phyloP scores from a whole-genome alignment of 1,140 invertebrate species.

The Cyclina sinensis region DNA sequence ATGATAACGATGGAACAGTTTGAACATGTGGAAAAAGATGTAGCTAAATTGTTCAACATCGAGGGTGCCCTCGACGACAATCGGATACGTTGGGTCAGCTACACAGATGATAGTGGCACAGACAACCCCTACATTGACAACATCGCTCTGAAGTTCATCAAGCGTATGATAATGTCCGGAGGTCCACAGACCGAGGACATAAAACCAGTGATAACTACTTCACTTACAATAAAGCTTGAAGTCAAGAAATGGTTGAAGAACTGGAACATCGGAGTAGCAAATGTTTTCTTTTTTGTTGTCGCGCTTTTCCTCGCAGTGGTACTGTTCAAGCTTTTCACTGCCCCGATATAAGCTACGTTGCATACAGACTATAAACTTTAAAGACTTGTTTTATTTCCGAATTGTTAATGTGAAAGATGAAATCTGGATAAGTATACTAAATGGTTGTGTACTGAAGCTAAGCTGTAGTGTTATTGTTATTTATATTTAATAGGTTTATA shows the following conservation, averaged over 20 bases:
- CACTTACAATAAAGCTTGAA: not conserved
- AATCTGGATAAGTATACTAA: too few species aligned
- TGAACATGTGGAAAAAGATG: not conserved
- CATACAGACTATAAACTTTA: too few species aligned
- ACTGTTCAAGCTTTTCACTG: not conserved
- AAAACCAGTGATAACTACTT: not conserved
- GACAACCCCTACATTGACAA: constrained; percentile 51
- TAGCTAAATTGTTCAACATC: constrained; percentile 20
- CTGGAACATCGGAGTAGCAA: not conserved
- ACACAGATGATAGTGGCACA: not conserved
- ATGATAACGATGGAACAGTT: not conserved
- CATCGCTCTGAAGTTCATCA: constrained; percentile 29
- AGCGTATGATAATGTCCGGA: not conserved
- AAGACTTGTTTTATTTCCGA: too few species aligned
- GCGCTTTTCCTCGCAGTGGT: not conserved
- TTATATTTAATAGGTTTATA: too few species aligned
- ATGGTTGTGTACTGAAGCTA: too few species aligned
- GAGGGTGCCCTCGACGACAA: constrained; percentile 10
- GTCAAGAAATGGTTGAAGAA: not conserved
- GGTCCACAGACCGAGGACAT: too few species aligned
- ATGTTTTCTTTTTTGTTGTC: not conserved
- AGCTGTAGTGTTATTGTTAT: too few species aligned
- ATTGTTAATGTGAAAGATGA: too few species aligned
- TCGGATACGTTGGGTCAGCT: constrained; percentile 35
- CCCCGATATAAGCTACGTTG: not conserved